A percentile compares a stretch with the other conserved stretches of the same genome.
These are phyloP conservation scores for Frieseomelitta varia DNA, from an alignment of 1,140 invertebrate genomes.

Conservation along the genomic window DNA sequence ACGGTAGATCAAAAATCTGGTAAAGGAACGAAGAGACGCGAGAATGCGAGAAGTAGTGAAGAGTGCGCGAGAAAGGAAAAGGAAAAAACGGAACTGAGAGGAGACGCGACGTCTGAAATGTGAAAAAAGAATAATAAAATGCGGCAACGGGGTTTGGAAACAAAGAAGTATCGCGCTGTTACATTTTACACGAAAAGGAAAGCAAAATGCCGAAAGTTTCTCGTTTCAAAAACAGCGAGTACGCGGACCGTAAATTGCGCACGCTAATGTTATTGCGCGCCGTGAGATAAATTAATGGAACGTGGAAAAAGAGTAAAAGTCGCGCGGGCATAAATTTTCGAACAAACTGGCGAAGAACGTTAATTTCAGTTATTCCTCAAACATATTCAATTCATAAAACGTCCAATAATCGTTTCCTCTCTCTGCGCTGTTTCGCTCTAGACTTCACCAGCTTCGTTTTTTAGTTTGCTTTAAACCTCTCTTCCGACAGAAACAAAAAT, in stretches of 20 bases:
- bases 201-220: background rate
- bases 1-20: background rate
- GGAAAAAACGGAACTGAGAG: too few relatives aligned
- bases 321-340: background rate
- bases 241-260: background rate
- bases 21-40: background rate
- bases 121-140: background rate
- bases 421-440: background rate
- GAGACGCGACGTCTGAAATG: background rate
- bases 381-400: too few relatives aligned
- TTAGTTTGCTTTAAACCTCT: background rate
- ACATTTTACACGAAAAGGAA: background rate
- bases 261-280: background rate
- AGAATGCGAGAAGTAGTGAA: background rate
- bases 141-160: background rate
- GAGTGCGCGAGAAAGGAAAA: background rate
- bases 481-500: background rate
- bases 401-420: too few relatives aligned
- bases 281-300: background rate
- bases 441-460: too few relatives aligned
- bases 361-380: background rate
- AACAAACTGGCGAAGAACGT: background rate
- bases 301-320: background rate
- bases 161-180: background rate
- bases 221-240: background rate